A percentile compares a stretch with the other conserved stretches of the same genome.
Conservation (phyloP, 2,797 vertebrate species). For the Dermochelys coriacea region DNA sequence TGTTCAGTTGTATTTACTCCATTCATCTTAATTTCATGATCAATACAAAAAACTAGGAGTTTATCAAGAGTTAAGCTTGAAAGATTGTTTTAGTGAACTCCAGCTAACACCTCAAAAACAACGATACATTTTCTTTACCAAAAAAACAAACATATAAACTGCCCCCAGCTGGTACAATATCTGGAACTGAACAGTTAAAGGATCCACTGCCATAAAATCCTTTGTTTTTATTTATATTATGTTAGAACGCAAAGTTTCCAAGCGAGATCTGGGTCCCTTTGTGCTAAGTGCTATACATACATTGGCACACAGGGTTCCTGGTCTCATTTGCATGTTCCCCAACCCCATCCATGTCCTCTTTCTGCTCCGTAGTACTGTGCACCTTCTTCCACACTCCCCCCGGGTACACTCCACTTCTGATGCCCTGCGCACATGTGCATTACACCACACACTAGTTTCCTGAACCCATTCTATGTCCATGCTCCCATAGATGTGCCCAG, state of each 20-base stretch:
- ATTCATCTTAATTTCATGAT: background rate
- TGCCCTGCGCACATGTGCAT: background rate
- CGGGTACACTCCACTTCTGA: background rate
- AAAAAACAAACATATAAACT: background rate
- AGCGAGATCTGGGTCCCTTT: background rate
- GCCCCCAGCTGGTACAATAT: background rate
- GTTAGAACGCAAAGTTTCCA: background rate
- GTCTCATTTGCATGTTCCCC: background rate
- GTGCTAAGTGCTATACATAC: background rate
- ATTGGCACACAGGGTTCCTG: background rate
- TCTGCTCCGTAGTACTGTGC: background rate
- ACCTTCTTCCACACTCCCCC: background rate
- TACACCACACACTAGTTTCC: background rate
- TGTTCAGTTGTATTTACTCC: background rate
- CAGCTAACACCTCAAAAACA: background rate
- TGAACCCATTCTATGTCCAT: background rate
- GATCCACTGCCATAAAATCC: background rate
- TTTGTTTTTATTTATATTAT: background rate
- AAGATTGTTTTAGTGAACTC: background rate
- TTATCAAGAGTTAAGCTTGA: background rate
- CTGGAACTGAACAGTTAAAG: background rate
- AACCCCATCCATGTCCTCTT: background rate
- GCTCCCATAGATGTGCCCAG: background rate
- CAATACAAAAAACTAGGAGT: background rate
- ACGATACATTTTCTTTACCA: background rate